Evolutionary conservation across 2,113 vertebrate species (phyloP), one percentile per base, ranked within the genome.

Genomic region (Centropus bengalensis): DNA sequence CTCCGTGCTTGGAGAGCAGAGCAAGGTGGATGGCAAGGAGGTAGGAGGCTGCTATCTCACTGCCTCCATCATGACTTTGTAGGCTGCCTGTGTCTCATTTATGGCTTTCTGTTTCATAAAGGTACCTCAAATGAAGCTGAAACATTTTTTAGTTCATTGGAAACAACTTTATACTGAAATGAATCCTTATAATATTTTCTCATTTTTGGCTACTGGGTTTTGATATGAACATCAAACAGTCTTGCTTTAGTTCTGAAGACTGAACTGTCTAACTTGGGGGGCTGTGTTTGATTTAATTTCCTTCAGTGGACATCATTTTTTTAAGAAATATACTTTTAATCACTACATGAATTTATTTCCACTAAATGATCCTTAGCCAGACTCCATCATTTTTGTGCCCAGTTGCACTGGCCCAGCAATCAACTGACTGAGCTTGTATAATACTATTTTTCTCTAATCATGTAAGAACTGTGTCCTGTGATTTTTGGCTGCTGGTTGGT

Each of bases 21-120:
- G 12, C 2, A 1, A 85, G 44, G 14, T 5, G 6, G 13, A 14
- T 1, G 1, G 19, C 0, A 0, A 60, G 15, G 47, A 16, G 23
- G 19, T 52, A 36, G 20, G 49, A 33, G 5, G 2, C 27, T 56
- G 47, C 16, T 20, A 13, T 40, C 18, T 68, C 8, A 1, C 10
- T 49, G 38, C 14, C 28, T 56, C 49, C 11, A 7, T 44, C 30
- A 38, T 1, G 0, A 24, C 28, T 64, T 12, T 80, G 17, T 33
- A 69, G 14, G 51, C 8, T 59, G 44, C 33, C 49, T 68, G 49
- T 49, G 51, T 23, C 52, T 51, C 51, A 49, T 12, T 15, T 38
- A 40, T 0, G 0, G 15, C 75, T 82, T 78, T 74, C 8, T 2
- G 13, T 42, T 62, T 52, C 52, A 49, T 15, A 36, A 7, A 66